These are phyloP conservation scores for Pterophyllum scalare DNA, from an alignment of 2,113 vertebrate species.

Conservation along the genomic window DNA sequence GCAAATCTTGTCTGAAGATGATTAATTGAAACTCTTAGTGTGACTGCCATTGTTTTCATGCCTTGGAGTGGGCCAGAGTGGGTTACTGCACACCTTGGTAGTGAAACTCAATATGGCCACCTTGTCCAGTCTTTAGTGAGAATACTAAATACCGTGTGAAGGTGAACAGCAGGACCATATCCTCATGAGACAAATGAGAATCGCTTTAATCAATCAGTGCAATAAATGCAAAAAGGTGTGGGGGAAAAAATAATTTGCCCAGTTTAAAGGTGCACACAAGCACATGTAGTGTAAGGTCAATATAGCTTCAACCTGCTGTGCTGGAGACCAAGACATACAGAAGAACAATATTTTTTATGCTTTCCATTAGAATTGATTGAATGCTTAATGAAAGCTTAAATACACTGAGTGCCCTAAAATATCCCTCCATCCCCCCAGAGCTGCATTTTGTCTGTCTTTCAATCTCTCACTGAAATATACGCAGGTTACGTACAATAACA, in stretches of 20 bases:
- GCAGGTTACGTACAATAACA: slow-evolving; percentile 6
- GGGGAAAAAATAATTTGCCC: slow-evolving; percentile 2
- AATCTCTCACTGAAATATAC: slow-evolving; percentile 33
- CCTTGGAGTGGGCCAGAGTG: slow-evolving; percentile 22
- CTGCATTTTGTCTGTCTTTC: neutral
- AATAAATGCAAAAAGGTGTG: slow-evolving; percentile 18
- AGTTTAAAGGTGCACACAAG: neutral
- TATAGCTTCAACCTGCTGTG: neutral
- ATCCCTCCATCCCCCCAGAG: neutral
- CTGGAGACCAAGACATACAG: neutral
- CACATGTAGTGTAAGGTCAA: slow-evolving; percentile 1
- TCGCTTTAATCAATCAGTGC: slow-evolving; percentile 26
- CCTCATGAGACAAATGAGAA: slow-evolving; percentile 33
- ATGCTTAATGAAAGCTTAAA: neutral
- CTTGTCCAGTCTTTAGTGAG: slow-evolving; percentile 14
- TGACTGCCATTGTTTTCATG: slow-evolving; percentile 53
- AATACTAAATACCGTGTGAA: slow-evolving; percentile 59
- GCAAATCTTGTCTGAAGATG: slow-evolving; percentile 55
- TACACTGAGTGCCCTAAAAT: neutral
- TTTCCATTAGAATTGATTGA: neutral
- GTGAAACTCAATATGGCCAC: slow-evolving; percentile 35
- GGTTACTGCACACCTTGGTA: slow-evolving; percentile 41
- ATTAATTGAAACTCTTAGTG: slow-evolving; percentile 70
- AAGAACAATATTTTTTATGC: neutral
- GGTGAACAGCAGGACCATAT: slow-evolving; percentile 47